Base-by-base conservation (phyloP, 1,140 invertebrate genomes). In the Panagrolaimus sp. region DNA sequence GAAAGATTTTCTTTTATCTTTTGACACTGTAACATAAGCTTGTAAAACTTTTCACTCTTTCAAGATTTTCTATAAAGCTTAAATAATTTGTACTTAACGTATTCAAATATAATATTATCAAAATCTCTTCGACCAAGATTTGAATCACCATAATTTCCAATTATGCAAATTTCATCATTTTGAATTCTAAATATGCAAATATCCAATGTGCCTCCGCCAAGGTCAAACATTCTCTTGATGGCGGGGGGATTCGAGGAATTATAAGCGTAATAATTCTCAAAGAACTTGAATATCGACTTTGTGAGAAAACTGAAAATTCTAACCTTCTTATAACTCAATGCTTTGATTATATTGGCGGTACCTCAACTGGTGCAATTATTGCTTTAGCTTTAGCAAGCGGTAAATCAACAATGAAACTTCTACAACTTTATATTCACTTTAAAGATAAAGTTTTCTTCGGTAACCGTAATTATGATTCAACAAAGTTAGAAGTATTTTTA, bases 331-430 rank as follows among this genome's bases (percentile, higher is more conserved):
- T 38, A 4, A 7, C 31, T 2, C 31, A 38, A 38, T 38, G 2
- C 7, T 38, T 38, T 38, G 7, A 38, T 38, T 38, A 4, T 38
- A 38, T 38, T 38, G 31, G 31, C 2, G 31, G 95, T 2, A 98
- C 95, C 1, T 95, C 92, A 69, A 97, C 94, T 1, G 94, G 94
- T 1, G 94, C 92, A 0, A 95, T 98, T 57, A 82, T 98, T 25
- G 92, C 92, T 0, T 83, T 95, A 0, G 91, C 88, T n/a, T 74
- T 89, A 25, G 84, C 86, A 1, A 48, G 72, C 13, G 73, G 73
- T 1, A 44, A 46, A 2, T 44, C 48, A 9, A 23, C 75, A 1
- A 13, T 51, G 9, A 47, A 76, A n/a, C 72, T 74, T 57, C 46
- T 70, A n/a, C 53, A 48, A 14, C 42, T 80, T 14, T 77, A 65